phyloP scores from a whole-genome alignment of 2,797 vertebrate species.

The Sciurus carolinensis region DNA sequence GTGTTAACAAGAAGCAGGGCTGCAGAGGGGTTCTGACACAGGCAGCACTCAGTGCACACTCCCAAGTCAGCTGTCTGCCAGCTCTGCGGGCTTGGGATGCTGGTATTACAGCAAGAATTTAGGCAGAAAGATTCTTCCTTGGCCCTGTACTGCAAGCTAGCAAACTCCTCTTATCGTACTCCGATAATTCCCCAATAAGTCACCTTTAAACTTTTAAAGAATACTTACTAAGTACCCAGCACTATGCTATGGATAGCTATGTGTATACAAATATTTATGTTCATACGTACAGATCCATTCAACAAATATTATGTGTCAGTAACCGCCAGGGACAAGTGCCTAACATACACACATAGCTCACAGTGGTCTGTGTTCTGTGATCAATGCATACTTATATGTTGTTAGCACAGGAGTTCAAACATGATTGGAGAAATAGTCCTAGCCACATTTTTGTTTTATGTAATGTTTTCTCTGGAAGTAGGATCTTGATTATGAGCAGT shows the following conservation, averaged over 20 bases:
- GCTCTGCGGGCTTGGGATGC: background rate
- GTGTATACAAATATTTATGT: background rate
- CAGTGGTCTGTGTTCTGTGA: background rate
- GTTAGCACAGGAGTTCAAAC: background rate
- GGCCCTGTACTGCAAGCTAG: background rate
- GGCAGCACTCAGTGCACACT: background rate
- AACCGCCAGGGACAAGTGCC: background rate
- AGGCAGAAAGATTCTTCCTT: background rate
- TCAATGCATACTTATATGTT: background rate
- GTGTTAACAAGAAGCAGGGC: background rate
- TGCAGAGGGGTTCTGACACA: background rate
- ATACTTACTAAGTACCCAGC: background rate
- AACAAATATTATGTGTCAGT: background rate
- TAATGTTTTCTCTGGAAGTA: background rate
- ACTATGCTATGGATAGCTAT: background rate
- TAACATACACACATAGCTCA: background rate
- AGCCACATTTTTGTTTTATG: background rate
- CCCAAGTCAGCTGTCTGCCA: background rate
- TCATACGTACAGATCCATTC: background rate
- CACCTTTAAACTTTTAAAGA: background rate
- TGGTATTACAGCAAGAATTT: background rate
- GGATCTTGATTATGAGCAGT: background rate
- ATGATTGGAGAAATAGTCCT: background rate
- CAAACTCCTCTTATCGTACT: background rate
- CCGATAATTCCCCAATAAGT: slow-evolving; percentile 2